These are phyloP conservation scores for Ambastaia sidthimunki DNA, from an alignment of 2,797 vertebrate genomes.

Conservation along the genomic window DNA sequence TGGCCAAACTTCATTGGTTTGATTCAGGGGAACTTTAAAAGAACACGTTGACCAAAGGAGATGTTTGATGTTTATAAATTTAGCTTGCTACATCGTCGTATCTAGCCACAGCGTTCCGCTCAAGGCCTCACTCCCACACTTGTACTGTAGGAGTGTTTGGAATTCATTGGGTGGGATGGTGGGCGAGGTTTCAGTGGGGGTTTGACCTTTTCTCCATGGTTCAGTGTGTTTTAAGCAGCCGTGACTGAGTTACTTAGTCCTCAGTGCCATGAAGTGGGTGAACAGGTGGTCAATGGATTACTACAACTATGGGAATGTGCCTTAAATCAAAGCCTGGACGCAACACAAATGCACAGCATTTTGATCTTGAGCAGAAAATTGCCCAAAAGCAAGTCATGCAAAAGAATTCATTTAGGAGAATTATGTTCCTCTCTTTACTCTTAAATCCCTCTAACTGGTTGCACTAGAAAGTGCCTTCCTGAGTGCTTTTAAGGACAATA, in stretches of 20 bases:
- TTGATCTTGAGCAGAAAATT: conserved; percentile 39
- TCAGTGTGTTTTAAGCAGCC: conserved; percentile 42
- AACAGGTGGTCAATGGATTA: conserved; percentile 44
- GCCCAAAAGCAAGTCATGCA: conserved; percentile 31
- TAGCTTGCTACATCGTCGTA: too few relatives aligned
- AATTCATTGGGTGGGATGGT: conserved; percentile 7
- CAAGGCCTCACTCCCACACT: conserved; percentile 17
- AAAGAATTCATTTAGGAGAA: conserved; percentile 24
- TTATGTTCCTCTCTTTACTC: conserved; percentile 20
- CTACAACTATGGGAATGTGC: conserved; percentile 32
- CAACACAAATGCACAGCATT: conserved; percentile 18
- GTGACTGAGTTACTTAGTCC: conserved; percentile 39
- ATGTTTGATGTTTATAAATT: neutral
- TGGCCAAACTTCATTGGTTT: conserved; percentile 54
- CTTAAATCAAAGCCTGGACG: neutral
- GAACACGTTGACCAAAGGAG: conserved; percentile 31
- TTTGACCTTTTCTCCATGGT: conserved; percentile 35
- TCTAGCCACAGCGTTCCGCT: conserved; percentile 18
- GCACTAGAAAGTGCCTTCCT: neutral
- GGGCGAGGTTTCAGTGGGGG: conserved; percentile 23
- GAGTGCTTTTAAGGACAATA: conserved; percentile 20
- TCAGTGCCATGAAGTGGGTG: conserved; percentile 14
- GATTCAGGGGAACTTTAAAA: conserved; percentile 53
- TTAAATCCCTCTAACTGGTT: conserved; percentile 10
- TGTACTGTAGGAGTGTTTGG: conserved; percentile 13